phyloP scores from a whole-genome alignment of 1,140 invertebrate species.

The Scylla paramamosain region DNA sequence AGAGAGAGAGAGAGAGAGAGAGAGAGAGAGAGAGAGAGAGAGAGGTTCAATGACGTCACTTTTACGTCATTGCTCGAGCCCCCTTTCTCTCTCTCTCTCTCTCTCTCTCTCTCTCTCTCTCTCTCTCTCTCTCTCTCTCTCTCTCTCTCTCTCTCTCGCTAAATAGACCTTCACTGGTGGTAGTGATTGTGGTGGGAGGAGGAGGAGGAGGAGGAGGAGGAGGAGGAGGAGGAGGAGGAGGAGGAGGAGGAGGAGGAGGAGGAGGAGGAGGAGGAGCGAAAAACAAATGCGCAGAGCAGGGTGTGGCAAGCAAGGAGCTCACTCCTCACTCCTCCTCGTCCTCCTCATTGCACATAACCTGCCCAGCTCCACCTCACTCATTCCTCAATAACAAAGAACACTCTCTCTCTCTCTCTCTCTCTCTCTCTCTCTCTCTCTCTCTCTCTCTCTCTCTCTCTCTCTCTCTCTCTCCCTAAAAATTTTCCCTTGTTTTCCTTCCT shows the following conservation, averaged over 20 bases:
- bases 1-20: background rate
- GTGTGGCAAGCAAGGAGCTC: background rate
- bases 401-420: slow-evolving; percentile 20
- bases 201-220: background rate
- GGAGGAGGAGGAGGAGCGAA: background rate
- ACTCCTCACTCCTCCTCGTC: background rate
- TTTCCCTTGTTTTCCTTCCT: too few relatives aligned
- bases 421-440: slow-evolving; percentile 20
- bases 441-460: slow-evolving; percentile 9
- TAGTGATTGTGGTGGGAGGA: background rate
- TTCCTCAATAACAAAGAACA: background rate
- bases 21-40: too few relatives aligned
- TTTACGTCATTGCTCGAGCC: background rate
- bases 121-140: background rate
- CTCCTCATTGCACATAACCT: background rate
- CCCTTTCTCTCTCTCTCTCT: background rate
- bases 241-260: background rate
- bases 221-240: background rate
- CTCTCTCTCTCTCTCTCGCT: background rate
- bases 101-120: background rate
- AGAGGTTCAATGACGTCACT: slow-evolving; percentile 31
- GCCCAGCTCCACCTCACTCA: background rate
- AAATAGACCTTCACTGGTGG: background rate
- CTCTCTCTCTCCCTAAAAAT: too few relatives aligned
- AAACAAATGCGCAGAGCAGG: background rate